Evolutionary conservation across 2,113 vertebrate genomes (phyloP), one percentile per base, ranked within the genome.

Genomic region (Tapirus terrestris): DNA sequence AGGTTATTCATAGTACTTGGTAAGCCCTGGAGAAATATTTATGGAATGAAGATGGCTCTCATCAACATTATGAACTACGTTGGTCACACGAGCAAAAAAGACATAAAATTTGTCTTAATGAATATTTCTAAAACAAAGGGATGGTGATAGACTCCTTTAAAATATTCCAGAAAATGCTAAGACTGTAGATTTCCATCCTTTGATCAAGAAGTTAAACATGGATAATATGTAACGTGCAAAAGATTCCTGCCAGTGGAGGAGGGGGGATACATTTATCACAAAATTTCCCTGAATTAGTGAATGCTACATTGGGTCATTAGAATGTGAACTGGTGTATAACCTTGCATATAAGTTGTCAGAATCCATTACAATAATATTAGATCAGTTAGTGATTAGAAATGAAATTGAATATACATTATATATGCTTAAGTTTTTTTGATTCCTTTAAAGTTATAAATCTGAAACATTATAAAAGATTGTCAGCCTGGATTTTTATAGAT

Each of bases 391-490:
- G 67, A 61, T 70, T 56, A 81, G 3, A 10, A 60, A 27, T 58
- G 17, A 91, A 73, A 11, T 63, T 58, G 13, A 48, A 53, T 87
- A 83, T 3, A 90, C 53, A 67, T 45, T 25, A 8, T 27, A 84
- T 13, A 60, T 17, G 61, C 20, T 88, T 77, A 12, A 58, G 12
- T 60, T 83, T 84, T 72, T 70, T 67, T 65, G 2, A 39, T 73
- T 86, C 14, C 79, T n/a, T 10, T 92, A 82, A 97, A 95, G 48
- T 93, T 48, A 31, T 65, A 76, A 43, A 84, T 81, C 33, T 60
- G 12, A 89, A 65, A 82, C 53, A 21, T 79, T 58, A 48, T 65
- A 29, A 51, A 58, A 31, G 12, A 60, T 39, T 63, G 14, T 90
- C 20, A 63, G 10, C 18, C 9, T 82, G 48, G n/a, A 29, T 58